phyloP scores from a whole-genome alignment of 2,888 invertebrate species.

The Orgyia antiqua region DNA sequence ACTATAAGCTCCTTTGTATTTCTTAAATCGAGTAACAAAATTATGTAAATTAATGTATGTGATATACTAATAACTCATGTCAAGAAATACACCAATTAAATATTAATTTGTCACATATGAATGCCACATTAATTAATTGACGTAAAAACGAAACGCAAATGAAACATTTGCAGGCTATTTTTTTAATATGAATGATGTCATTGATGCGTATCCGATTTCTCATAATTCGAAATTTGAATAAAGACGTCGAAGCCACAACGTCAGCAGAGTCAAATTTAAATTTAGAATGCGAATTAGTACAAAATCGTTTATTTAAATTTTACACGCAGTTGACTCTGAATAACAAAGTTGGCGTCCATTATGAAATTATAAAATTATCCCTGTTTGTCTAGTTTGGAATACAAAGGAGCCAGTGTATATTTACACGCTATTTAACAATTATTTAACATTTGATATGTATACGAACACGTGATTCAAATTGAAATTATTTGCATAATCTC shows the following conservation, averaged over 20 bases:
- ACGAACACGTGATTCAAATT: constrained; percentile 52
- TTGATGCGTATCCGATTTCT: constrained; percentile 53
- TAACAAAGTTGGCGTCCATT: constrained; percentile 45
- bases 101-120: constrained; percentile 22
- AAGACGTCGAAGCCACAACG: constrained; percentile 69
- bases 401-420: constrained; percentile 47
- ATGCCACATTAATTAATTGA: constrained; percentile 38
- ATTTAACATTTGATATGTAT: constrained; percentile 53
- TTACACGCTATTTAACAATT: constrained; percentile 74
- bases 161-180: constrained; percentile 36
- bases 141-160: constrained; percentile 28
- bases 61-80: constrained; percentile 17
- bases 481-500: constrained; percentile 62
- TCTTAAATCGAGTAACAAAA: no score
- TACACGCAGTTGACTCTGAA: constrained; percentile 71
- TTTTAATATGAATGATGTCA: constrained; percentile 57
- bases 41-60: no score
- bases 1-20: no score
- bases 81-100: constrained; percentile 17
- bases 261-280: constrained; percentile 59
- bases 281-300: constrained; percentile 45
- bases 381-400: constrained; percentile 48
- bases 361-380: constrained; percentile 58
- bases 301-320: constrained; percentile 72
- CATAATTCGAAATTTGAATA: constrained; percentile 64